Base-by-base conservation (phyloP, 53 echinoderm and acorn worm species). In the Patiria pectinifera region DNA sequence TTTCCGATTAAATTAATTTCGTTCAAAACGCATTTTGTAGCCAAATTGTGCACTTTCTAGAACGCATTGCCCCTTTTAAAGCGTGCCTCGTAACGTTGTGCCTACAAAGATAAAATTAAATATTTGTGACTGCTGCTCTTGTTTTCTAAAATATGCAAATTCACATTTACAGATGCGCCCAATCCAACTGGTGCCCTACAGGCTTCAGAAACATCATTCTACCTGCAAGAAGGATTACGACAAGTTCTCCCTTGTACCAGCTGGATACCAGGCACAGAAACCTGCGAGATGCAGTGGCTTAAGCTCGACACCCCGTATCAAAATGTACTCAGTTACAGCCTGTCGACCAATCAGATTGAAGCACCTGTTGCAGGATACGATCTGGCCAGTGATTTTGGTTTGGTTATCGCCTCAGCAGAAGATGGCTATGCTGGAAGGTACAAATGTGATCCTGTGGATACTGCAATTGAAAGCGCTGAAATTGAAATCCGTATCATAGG, bases 201-300 rank as follows among this genome's bases (percentile, higher is more conserved):
- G 45, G 46, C 85, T 18, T 85, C 85, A 14, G 21, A 45, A 24
- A 69, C 13, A 8, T 62, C 85, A 2, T 85, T 85, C 63, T 85
- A 85, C 10, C 16, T 69, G 25, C 53, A 66, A 66, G 45, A 85
- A 69, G 85, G 85, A 8, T 8, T 18, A 58, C 19, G n/a, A 26
- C 85, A 85, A 35, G 25, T 61, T n/a, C n/a, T n/a, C n/a, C n/a
- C n/a, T n/a, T n/a, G n/a, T n/a, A n/a, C n/a, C n/a, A n/a, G n/a
- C n/a, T 6, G 85, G 69, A 63, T 69, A 58, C 26, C 69, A 6
- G 69, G 85, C 8, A 61, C 22, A 35, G 60, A n/a, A 8, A 45
- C 85, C 44, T 85, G 85, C 19, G 66, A 62, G 14, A 18, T 85
- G 13, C 63, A 85, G 69, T 85, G 85, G 85, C 60, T 83, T 53